Conservation (phyloP, 1,140 invertebrate genomes). For the Planococcus citri region DNA sequence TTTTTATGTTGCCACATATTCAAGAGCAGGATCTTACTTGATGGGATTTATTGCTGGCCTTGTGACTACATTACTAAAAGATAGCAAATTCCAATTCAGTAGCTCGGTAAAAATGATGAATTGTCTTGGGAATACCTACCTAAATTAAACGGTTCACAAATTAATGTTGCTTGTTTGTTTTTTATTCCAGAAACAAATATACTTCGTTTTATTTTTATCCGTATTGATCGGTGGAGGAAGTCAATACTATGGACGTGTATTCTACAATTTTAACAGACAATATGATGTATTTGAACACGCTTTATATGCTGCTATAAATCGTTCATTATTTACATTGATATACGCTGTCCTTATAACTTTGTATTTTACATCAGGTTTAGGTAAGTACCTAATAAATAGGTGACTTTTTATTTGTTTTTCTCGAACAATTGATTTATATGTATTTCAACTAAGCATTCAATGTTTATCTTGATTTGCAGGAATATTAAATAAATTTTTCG, state of each 20-base stretch:
- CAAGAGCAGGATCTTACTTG: conserved; percentile 34
- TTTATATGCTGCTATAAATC: conserved; percentile 46
- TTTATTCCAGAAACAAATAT: background rate
- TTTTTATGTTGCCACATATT: conserved; percentile 33
- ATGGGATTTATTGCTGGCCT: conserved; percentile 35
- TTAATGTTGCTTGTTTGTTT: background rate
- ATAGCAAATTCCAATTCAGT: conserved; percentile 29
- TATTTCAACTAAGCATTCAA: no score
- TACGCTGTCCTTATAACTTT: conserved; percentile 55
- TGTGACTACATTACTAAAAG: conserved; percentile 27
- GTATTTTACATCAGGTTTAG: conserved; percentile 33
- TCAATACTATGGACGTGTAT: conserved; percentile 9
- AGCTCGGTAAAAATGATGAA: conserved; percentile 14
- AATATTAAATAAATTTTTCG: background rate
- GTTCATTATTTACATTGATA: conserved; percentile 45
- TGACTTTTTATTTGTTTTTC: no score
- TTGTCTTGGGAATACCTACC: background rate
- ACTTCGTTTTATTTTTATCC: background rate
- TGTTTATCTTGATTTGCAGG: no score
- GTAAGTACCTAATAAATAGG: conserved; percentile 19
- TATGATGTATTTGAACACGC: conserved; percentile 36
- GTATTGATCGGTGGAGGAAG: background rate
- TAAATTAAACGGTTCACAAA: no score
- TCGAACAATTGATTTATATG: no score
- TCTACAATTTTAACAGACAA: conserved; percentile 17